Evolutionary conservation across 2,888 invertebrate genomes (phyloP), one percentile per base, ranked within the genome.

Genomic region (Theodoxus fluviatilis): DNA sequence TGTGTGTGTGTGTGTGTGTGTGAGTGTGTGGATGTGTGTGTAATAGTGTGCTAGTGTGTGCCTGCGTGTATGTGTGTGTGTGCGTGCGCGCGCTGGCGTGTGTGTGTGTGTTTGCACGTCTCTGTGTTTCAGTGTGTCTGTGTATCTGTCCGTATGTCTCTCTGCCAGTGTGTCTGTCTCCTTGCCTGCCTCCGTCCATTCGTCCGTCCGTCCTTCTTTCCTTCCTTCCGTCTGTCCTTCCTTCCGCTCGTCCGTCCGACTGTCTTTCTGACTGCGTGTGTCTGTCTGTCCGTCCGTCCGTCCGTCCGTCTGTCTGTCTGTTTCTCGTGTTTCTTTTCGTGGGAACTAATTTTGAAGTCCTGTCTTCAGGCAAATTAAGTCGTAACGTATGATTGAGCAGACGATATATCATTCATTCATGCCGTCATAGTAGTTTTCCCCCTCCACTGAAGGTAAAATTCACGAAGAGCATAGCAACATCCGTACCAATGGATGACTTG

Each of bases 1-100:
- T 65, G 43, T 65, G 43, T 65, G 43, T 65, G 43, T 65, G 43
- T 65, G 43, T 65, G 43, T 65, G 31, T 65, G 25, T 49, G 22
- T 49, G 25, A 22, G 18, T 49, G n/a, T n/a, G n/a, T n/a, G n/a
- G n/a, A n/a, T n/a, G 31, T 28, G 59, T 28, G 55, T 31, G 57
- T 40, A 43, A 68, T 18, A 31, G 59, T 40, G 59, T 40, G 40
- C 38, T n/a, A 59, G 68, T 59, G 38, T n/a, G 18, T 38, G 28
- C 6, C 55, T 55, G 28, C 22, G 3, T 37, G 55, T 33, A 7
- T n/a, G 33, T 22, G 49, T 0, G 15, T 22, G 9, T 37, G 25
- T 37, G 15, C 52, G 15, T 1, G 22, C n/a, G 47, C n/a, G 33
- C 31, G 3, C 0, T 1, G 37, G n/a, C 35, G 9, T 59, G 59